These are phyloP conservation scores for Oxygymnocypris stewartii DNA, from an alignment of 2,113 vertebrate genomes.

Conservation along the genomic window DNA sequence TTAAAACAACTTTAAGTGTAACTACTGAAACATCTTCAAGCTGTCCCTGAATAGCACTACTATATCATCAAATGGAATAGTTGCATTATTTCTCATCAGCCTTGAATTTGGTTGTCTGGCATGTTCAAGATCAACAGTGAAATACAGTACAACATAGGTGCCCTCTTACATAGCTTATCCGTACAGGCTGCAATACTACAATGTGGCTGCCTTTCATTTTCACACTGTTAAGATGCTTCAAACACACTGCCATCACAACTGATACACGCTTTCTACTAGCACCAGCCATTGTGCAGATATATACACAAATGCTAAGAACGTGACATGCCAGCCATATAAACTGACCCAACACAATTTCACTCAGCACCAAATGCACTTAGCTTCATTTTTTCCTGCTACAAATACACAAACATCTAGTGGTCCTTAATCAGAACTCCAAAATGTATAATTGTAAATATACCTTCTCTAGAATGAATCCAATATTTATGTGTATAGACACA, in stretches of 20 bases:
- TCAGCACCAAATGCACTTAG: slow-evolving; percentile 32
- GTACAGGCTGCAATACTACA: slow-evolving; percentile 31
- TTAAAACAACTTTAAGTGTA: slow-evolving; percentile 14
- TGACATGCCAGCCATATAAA: slow-evolving; percentile 38
- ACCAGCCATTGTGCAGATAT: slow-evolving; percentile 49
- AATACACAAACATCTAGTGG: slow-evolving; percentile 48
- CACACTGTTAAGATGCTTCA: slow-evolving; percentile 32
- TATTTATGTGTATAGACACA: slow-evolving; percentile 38
- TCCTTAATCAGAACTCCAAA: slow-evolving; percentile 36
- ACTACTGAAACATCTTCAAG: not conserved
- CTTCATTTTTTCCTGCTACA: slow-evolving; percentile 42
- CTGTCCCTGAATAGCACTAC: slow-evolving; percentile 32
- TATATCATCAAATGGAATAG: not conserved
- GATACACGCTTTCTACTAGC: slow-evolving; percentile 45
- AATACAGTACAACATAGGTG: slow-evolving; percentile 46
- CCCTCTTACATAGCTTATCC: slow-evolving; percentile 34
- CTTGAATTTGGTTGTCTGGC: slow-evolving; percentile 38
- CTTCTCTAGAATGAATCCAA: slow-evolving; percentile 43
- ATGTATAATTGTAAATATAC: slow-evolving; percentile 4
- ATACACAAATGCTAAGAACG: slow-evolving; percentile 47
- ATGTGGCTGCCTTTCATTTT: slow-evolving; percentile 33
- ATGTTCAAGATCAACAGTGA: slow-evolving; percentile 38
- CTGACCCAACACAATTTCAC: slow-evolving; percentile 42
- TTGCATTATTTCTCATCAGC: not conserved
- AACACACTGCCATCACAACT: slow-evolving; percentile 51